Conservation (phyloP, 92 coral and sea anemone genomes). For the Nematostella vectensis region DNA sequence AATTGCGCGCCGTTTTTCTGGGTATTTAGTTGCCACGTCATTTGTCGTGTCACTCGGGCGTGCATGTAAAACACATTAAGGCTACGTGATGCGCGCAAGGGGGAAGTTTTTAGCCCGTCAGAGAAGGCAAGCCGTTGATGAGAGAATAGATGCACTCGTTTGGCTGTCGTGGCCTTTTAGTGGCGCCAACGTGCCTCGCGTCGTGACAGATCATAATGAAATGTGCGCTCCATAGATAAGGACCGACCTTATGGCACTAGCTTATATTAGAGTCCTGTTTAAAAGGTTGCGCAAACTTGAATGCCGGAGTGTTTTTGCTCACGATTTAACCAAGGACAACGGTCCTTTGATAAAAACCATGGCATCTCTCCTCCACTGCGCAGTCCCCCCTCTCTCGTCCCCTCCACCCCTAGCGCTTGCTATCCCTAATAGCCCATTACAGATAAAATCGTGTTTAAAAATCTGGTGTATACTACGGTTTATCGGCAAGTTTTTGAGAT, state of each 20-base stretch:
- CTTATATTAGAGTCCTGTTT: not conserved
- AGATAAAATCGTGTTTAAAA: not conserved
- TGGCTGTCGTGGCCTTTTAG: not conserved
- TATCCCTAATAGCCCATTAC: not conserved
- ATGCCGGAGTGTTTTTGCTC: too few species aligned
- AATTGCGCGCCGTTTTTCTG: constrained; percentile 1
- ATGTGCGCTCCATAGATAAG: constrained; percentile 16
- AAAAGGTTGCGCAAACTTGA: not conserved
- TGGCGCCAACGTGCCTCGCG: constrained; percentile 22
- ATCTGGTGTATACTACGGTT: too few species aligned
- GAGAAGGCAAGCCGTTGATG: constrained; percentile 4
- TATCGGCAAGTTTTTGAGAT: too few species aligned
- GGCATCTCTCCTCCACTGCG: not conserved
- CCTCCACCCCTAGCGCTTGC: too few species aligned
- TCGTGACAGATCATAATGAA: constrained; percentile 27
- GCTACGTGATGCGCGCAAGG: not conserved
- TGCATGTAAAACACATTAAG: not conserved
- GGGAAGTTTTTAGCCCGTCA: not conserved
- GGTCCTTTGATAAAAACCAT: not conserved
- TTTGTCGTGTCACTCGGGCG: not conserved
- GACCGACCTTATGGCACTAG: constrained; percentile 3
- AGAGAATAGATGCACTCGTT: constrained; percentile 14
- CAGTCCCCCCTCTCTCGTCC: too few species aligned
- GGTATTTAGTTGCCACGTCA: not conserved
- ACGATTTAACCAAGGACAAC: too few species aligned